Evolutionary conservation across 2,797 vertebrate species (phyloP).

Genomic region (Sebastes kiyomatsui): DNA sequence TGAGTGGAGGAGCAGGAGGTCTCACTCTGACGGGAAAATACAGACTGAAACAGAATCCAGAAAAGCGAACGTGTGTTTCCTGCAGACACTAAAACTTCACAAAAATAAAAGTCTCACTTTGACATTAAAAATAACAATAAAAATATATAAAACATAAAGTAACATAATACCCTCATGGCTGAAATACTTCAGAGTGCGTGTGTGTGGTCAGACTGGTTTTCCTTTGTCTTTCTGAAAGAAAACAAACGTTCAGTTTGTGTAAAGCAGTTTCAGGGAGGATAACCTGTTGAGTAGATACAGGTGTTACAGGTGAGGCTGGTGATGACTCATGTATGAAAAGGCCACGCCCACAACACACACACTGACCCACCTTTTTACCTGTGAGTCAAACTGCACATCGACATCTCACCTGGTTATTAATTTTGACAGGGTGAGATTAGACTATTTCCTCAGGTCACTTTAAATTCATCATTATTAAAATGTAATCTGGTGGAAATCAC

Average conservation of each 20-base stretch:
- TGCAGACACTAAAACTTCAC: background rate
- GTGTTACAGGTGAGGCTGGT: background rate
- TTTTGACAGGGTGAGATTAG: background rate
- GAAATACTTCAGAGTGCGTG: constrained; percentile 20
- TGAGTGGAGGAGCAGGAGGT: background rate
- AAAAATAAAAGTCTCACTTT: constrained; percentile 20
- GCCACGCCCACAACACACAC: background rate
- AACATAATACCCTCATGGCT: constrained; percentile 41
- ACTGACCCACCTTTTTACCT: background rate
- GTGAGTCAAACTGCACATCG: background rate
- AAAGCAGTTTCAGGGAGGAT: constrained; percentile 4
- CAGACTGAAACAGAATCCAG: background rate
- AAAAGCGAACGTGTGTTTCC: background rate
- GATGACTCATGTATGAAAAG: background rate
- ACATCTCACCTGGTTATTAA: background rate
- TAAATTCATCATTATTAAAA: background rate
- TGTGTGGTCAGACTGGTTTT: background rate
- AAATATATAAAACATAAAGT: constrained; percentile 14
- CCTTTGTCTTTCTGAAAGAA: background rate
- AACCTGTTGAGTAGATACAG: background rate
- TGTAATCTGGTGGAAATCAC: background rate
- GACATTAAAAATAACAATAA: constrained; percentile 1
- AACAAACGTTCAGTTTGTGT: background rate
- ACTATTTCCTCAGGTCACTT: background rate
- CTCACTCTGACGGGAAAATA: constrained; percentile 10